phyloP scores from a whole-genome alignment of 2,888 invertebrate species.

The Zygogramma bicolorata region DNA sequence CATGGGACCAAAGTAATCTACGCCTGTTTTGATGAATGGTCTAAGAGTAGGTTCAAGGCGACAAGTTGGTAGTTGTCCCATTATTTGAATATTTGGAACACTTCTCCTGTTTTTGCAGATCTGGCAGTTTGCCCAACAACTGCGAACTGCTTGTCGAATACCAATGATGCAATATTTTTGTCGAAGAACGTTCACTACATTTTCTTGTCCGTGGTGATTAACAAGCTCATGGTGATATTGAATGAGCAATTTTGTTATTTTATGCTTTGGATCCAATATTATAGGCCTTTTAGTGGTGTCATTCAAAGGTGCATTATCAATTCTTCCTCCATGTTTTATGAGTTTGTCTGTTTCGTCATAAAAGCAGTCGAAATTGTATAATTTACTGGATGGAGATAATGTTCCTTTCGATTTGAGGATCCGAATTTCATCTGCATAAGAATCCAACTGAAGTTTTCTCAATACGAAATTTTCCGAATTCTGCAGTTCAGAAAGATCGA shows the following conservation, averaged over 20 bases:
- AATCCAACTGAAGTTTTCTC: neutral
- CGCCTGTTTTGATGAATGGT: too few relatives aligned
- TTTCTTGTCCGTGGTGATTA: conserved; percentile 24
- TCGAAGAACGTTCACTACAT: conserved; percentile 8
- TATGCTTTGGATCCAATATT: neutral
- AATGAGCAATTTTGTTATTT: conserved; percentile 25
- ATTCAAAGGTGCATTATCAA: neutral
- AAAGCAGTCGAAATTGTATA: neutral
- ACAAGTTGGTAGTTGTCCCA: conserved; percentile 26
- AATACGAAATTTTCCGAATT: neutral
- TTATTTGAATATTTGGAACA: conserved; percentile 1
- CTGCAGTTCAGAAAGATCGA: neutral
- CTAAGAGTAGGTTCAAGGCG: conserved; percentile 18
- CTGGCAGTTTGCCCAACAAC: conserved; percentile 24
- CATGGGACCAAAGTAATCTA: conserved; percentile 32
- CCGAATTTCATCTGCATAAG: neutral
- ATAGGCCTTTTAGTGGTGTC: neutral
- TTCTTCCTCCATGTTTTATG: neutral
- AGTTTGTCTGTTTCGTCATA: neutral
- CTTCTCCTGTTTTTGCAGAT: conserved; percentile 8
- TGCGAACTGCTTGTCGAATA: too few relatives aligned
- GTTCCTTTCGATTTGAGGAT: neutral
- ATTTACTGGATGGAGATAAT: neutral
- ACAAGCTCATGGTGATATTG: conserved; percentile 27
- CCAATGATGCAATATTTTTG: too few relatives aligned